Evolutionary conservation across 2,888 invertebrate genomes (phyloP).

Genomic region (Acleris holmiana): DNA sequence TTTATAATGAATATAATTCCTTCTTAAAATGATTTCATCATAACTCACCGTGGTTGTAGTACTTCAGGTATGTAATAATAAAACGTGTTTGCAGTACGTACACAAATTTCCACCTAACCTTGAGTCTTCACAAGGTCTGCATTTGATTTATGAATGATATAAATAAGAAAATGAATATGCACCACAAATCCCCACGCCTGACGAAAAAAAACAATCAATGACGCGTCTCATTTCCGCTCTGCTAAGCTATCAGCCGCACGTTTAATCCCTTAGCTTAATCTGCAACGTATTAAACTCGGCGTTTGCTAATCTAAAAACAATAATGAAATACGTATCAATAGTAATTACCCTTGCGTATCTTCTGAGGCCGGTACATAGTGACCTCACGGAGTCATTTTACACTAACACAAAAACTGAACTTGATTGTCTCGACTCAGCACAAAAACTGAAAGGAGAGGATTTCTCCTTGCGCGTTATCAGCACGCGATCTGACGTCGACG

Average conservation of each 20-base stretch:
- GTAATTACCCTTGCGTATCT: constrained; percentile 54
- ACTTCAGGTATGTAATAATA: too few relatives aligned
- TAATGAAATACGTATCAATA: not conserved
- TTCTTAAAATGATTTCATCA: too few relatives aligned
- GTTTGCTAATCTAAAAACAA: not conserved
- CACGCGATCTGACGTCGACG: constrained; percentile 59
- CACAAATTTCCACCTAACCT: too few relatives aligned
- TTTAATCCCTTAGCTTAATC: not conserved
- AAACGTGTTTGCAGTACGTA: too few relatives aligned
- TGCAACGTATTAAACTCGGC: not conserved
- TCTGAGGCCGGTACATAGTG: constrained; percentile 58
- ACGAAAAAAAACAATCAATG: too few relatives aligned
- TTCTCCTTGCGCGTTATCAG: constrained; percentile 55
- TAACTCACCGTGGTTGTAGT: too few relatives aligned
- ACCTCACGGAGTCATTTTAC: constrained; percentile 55
- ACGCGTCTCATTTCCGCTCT: too few relatives aligned
- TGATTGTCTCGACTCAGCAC: constrained; percentile 52
- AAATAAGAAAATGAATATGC: too few relatives aligned
- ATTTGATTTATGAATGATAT: too few relatives aligned
- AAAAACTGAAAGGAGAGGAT: constrained; percentile 56
- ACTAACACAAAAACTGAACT: constrained; percentile 47
- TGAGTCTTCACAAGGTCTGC: too few relatives aligned
- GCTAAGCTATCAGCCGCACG: not conserved
- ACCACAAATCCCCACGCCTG: too few relatives aligned
- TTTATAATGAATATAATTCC: not conserved